Conservation (phyloP, 2,113 vertebrate genomes). For the Pteropus alecto region DNA sequence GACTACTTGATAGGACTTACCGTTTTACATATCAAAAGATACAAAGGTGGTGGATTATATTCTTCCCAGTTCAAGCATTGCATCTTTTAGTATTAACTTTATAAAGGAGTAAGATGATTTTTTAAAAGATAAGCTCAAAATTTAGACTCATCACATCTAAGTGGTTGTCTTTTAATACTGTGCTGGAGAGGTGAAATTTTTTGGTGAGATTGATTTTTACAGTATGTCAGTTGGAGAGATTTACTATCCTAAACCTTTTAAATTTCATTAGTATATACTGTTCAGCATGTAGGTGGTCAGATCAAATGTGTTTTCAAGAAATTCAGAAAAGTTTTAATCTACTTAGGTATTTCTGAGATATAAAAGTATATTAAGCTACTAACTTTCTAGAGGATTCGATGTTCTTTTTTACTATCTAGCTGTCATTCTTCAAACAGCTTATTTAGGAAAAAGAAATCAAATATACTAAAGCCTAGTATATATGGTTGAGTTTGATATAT, state of each 20-base stretch:
- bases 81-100: conserved; percentile 48
- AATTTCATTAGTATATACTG: conserved; percentile 37
- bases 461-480: background rate
- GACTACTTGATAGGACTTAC: conserved; percentile 50
- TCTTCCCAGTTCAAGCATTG: conserved; percentile 55
- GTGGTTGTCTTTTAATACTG: conserved; percentile 16
- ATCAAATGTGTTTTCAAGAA: conserved; percentile 50
- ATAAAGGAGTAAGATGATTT: background rate
- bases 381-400: conserved; percentile 35
- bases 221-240: conserved; percentile 30
- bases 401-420: conserved; percentile 1
- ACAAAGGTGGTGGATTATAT: conserved; percentile 22
- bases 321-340: conserved; percentile 47
- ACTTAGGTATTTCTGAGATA: conserved; percentile 36
- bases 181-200: conserved; percentile 21
- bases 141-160: conserved; percentile 32
- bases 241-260: conserved; percentile 44
- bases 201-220: background rate
- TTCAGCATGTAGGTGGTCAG: conserved; percentile 39
- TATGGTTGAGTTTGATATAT: background rate
- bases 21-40: conserved; percentile 65
- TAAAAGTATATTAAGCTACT: conserved; percentile 43
- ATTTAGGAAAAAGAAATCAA: conserved; percentile 40
- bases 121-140: background rate
- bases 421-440: conserved; percentile 41